These are phyloP conservation scores for Ferdinandea cuprea DNA, from an alignment of 2,888 invertebrate species.

Conservation along the genomic window DNA sequence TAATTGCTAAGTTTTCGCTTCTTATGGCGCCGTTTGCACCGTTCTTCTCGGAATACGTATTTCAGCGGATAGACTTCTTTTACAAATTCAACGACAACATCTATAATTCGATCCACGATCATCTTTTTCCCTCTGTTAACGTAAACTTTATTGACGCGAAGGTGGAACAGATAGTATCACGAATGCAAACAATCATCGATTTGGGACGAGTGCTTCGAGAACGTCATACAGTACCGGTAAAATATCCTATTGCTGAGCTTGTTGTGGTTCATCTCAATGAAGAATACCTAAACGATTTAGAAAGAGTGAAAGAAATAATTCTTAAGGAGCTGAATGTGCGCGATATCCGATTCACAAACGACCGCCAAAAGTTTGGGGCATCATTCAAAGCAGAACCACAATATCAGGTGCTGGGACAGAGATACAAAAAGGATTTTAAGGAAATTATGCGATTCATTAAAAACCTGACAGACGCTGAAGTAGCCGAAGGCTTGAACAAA, in stretches of 20 bases:
- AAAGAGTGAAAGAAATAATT: slow-evolving; percentile 90
- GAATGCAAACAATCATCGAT: slow-evolving; percentile 96
- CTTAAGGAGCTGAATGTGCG: slow-evolving; percentile 83
- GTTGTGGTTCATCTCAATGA: slow-evolving; percentile 93
- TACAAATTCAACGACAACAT: slow-evolving; percentile 80
- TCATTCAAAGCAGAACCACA: slow-evolving; percentile 57
- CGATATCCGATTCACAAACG: slow-evolving; percentile 33
- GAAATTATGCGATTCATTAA: slow-evolving; percentile 90
- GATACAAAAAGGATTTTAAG: slow-evolving; percentile 87
- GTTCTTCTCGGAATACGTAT: slow-evolving; percentile 96
- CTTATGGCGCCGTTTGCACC: slow-evolving; percentile 98
- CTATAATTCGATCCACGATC: slow-evolving; percentile 92
- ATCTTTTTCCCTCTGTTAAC: slow-evolving; percentile 88
- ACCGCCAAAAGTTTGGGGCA: slow-evolving; percentile 53
- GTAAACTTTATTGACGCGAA: slow-evolving; percentile 88
- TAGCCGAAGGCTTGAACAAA: slow-evolving; percentile 88
- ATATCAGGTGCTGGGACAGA: slow-evolving; percentile 39
- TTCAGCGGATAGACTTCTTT: slow-evolving; percentile 84
- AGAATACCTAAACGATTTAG: slow-evolving; percentile 89
- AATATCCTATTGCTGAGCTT: slow-evolving; percentile 96
- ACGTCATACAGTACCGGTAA: slow-evolving; percentile 93
- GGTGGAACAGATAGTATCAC: slow-evolving; percentile 92
- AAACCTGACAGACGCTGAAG: slow-evolving; percentile 88
- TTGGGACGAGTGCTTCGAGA: slow-evolving; percentile 94
- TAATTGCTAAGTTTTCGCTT: slow-evolving; percentile 77